Evolutionary conservation across 2,888 invertebrate genomes (phyloP).

Genomic region (Oxycera nigricornis): DNA sequence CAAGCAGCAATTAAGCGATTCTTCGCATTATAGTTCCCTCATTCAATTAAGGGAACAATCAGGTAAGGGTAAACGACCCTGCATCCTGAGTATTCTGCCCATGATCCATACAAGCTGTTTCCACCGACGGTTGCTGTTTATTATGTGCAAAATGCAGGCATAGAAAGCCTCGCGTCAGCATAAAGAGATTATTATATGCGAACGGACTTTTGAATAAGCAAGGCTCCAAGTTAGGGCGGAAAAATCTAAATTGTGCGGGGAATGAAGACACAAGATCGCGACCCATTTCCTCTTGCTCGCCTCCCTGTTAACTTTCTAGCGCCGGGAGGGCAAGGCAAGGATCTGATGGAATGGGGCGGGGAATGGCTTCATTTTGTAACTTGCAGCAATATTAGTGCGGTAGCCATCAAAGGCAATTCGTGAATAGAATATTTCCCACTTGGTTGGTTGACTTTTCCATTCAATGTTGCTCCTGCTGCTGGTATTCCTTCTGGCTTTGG

Average conservation of each 20-base stretch:
- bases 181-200: constrained; percentile 11
- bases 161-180: neutral
- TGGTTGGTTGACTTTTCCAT: constrained; percentile 28
- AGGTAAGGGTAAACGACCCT: constrained; percentile 5
- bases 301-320: neutral
- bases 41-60: constrained; percentile 6
- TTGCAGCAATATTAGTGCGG: constrained; percentile 17
- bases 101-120: neutral
- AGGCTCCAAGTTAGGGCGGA: neutral
- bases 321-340: neutral
- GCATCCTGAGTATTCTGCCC: neutral
- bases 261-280: constrained; percentile 24
- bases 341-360: neutral
- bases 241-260: neutral
- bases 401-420: constrained; percentile 20
- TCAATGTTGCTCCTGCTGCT: neutral
- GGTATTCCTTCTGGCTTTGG: neutral
- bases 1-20: too few relatives aligned
- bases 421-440: constrained; percentile 32
- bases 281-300: constrained; percentile 22
- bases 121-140: neutral
- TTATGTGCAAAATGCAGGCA: neutral
- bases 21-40: neutral
- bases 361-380: neutral
- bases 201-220: constrained; percentile 1